Evolutionary conservation across 2,113 vertebrate species (phyloP).

Genomic region (Lonchura striata): DNA sequence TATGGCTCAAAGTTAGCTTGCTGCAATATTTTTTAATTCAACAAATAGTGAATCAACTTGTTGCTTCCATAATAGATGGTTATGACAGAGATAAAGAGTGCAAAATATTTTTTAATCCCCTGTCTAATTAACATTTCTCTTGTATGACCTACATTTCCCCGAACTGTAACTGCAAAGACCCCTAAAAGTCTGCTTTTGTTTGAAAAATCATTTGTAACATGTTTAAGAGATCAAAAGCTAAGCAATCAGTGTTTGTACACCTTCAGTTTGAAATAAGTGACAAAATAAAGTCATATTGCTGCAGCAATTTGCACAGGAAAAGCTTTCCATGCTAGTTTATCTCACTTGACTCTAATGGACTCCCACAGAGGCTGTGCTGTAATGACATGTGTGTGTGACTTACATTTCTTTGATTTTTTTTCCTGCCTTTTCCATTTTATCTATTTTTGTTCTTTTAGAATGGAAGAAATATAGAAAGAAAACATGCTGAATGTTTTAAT

Average conservation of each 20-base stretch:
- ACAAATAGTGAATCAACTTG: constrained; percentile 63
- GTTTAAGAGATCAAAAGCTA: constrained; percentile 20
- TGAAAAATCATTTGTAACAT: background rate
- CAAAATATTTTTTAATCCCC: constrained; percentile 55
- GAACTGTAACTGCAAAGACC: background rate
- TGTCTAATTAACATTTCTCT: constrained; percentile 57
- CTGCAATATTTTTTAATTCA: constrained; percentile 67
- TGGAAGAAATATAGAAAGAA: background rate
- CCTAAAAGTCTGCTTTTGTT: background rate
- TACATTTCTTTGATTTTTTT: background rate
- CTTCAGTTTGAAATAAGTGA: background rate
- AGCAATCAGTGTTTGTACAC: background rate
- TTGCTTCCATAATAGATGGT: constrained; percentile 57
- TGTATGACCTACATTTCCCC: constrained; percentile 30
- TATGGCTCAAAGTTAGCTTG: constrained; percentile 48
- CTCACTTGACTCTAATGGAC: constrained; percentile 31
- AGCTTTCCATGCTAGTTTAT: background rate
- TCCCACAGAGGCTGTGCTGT: background rate
- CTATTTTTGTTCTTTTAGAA: background rate
- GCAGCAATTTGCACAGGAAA: background rate
- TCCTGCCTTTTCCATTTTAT: background rate
- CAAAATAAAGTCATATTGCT: background rate
- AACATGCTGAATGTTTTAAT: background rate
- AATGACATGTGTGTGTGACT: background rate
- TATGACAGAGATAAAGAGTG: constrained; percentile 64